Evolutionary conservation across 2,888 invertebrate genomes (phyloP).

Genomic region (Drosophila mercatorum): DNA sequence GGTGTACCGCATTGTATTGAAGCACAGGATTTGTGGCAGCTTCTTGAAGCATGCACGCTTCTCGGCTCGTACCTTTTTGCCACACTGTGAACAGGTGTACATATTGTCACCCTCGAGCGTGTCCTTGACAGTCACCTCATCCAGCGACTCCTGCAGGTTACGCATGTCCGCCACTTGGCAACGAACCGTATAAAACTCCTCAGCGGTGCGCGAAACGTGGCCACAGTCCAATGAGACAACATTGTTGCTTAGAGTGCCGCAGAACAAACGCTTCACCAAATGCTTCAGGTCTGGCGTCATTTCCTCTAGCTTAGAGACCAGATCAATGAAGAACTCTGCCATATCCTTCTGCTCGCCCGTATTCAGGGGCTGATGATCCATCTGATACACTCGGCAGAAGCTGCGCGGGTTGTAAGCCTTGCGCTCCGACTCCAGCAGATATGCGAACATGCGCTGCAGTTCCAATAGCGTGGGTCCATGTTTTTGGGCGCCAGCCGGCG

Average conservation of each 20-base stretch:
- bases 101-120: constrained; percentile 98
- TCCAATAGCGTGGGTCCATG: constrained; percentile 94
- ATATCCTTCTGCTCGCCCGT: constrained; percentile 99
- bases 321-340: constrained; percentile 98
- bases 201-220: constrained; percentile 96
- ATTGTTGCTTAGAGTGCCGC: constrained; percentile 97
- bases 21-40: constrained; percentile 95
- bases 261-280: constrained; percentile 95
- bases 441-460: constrained; percentile 97
- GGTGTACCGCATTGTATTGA: constrained; percentile 98
- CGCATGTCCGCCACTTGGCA: constrained; percentile 99
- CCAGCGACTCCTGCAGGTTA: constrained; percentile 96
- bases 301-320: constrained; percentile 97
- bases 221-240: constrained; percentile 97
- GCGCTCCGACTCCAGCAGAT: constrained; percentile 95
- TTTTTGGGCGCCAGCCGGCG: constrained; percentile 89
- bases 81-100: constrained; percentile 98
- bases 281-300: constrained; percentile 96
- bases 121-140: constrained; percentile 98
- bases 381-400: constrained; percentile 97
- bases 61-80: constrained; percentile 97
- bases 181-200: constrained; percentile 98
- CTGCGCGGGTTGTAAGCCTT: constrained; percentile 98
- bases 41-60: constrained; percentile 97
- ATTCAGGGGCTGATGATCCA: constrained; percentile 98